phyloP scores from a whole-genome alignment of 2,113 vertebrate genomes.

The Phrynosoma platyrhinos region DNA sequence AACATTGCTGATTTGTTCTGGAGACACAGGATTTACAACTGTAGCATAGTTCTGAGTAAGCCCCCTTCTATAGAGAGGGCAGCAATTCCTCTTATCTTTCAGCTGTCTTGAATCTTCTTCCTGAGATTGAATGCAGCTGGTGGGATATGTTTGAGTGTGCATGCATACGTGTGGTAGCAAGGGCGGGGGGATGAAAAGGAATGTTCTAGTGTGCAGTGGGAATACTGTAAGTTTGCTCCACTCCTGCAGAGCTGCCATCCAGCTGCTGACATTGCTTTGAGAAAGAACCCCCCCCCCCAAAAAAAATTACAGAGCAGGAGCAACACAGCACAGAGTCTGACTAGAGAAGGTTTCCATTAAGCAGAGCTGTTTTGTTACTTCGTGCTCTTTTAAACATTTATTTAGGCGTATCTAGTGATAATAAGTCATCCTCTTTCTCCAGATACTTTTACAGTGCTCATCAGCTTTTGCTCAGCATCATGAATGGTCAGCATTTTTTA shows the following conservation, averaged over 20 bases:
- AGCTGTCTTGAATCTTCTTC: not conserved
- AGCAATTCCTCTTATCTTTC: too few species aligned
- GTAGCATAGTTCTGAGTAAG: too few species aligned
- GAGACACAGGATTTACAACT: too few species aligned
- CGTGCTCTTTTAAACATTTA: not conserved
- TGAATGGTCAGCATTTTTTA: not conserved
- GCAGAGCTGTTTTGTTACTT: not conserved
- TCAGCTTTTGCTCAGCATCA: not conserved
- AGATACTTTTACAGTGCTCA: not conserved
- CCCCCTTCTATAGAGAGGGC: too few species aligned
- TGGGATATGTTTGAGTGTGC: too few species aligned
- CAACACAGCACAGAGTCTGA: too few species aligned
- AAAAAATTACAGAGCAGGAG: too few species aligned
- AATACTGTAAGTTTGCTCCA: not conserved
- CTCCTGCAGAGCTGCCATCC: too few species aligned
- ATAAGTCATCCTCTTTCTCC: not conserved
- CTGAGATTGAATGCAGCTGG: not conserved
- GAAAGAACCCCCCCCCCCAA: not conserved
- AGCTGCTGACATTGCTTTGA: not conserved
- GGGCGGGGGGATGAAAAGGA: too few species aligned
- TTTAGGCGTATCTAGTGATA: not conserved
- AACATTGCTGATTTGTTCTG: too few species aligned
- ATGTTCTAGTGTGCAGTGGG: too few species aligned
- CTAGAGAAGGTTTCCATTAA: not conserved
- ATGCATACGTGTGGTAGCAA: too few species aligned